Evolutionary conservation across 2,113 vertebrate species (phyloP).

Genomic region (Grus americana): DNA sequence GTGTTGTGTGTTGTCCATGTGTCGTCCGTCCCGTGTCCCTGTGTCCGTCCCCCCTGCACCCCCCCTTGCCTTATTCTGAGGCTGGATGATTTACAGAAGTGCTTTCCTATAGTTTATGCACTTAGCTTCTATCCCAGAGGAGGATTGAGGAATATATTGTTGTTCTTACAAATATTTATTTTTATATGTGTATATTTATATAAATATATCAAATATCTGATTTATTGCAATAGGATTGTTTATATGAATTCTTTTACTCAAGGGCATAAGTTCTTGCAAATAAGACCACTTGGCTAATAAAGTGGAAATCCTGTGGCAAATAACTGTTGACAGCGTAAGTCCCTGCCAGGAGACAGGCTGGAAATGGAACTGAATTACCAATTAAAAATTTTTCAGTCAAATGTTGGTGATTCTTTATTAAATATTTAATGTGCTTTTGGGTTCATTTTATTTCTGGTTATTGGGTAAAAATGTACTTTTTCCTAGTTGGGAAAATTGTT

Average conservation of each 20-base stretch:
- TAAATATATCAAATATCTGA: too few species aligned
- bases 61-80: not conserved
- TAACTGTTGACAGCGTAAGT: not conserved
- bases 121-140: not conserved
- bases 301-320: not conserved
- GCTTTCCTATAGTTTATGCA: not conserved
- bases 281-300: not conserved
- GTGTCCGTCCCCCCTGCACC: too few species aligned
- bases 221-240: not conserved
- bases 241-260: not conserved
- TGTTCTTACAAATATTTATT: not conserved
- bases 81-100: not conserved
- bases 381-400: not conserved
- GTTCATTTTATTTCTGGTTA: not conserved
- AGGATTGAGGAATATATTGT: not conserved
- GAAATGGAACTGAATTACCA: not conserved
- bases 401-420: not conserved
- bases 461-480: not conserved
- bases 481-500: not conserved
- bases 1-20: too few species aligned
- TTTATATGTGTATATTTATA: too few species aligned
- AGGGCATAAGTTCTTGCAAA: not conserved
- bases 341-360: not conserved
- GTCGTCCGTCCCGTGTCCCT: too few species aligned
- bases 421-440: not conserved